Conservation (phyloP, 2,888 invertebrate genomes). For the Eurytoma adleriae region DNA sequence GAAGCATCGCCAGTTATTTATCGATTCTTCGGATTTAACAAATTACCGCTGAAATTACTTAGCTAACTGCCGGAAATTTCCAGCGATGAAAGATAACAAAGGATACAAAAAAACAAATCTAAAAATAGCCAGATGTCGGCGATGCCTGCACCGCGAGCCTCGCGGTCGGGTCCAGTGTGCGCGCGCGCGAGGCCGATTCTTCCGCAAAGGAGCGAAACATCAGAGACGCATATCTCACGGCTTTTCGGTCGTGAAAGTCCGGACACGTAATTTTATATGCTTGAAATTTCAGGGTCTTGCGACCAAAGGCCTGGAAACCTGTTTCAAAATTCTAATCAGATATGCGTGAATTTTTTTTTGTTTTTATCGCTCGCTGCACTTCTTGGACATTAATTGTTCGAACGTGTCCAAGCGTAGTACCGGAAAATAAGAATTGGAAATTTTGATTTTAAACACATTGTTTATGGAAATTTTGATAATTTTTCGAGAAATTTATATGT, state of each 20-base stretch:
- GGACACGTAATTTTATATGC: neutral
- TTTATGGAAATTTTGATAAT: too few relatives aligned
- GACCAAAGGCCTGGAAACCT: neutral
- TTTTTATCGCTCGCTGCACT: neutral
- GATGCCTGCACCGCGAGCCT: neutral
- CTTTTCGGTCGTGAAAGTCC: conserved; percentile 34
- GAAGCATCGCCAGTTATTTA: too few relatives aligned
- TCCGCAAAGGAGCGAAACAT: neutral
- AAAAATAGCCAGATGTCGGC: conserved; percentile 38
- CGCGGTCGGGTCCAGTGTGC: neutral
- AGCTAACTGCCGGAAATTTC: too few relatives aligned
- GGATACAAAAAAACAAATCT: conserved; percentile 13
- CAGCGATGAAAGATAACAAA: too few relatives aligned
- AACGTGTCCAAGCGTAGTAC: neutral
- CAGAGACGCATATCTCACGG: neutral
- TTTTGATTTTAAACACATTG: too few relatives aligned
- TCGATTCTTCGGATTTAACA: too few relatives aligned
- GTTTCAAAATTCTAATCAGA: conserved; percentile 37
- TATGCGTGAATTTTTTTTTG: neutral
- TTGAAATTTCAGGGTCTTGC: conserved; percentile 32
- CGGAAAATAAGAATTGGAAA: neutral
- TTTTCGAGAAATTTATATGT: too few relatives aligned
- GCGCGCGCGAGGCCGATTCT: conserved; percentile 14
- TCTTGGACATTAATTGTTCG: neutral
- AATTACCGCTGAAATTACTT: too few relatives aligned